Conservation (phyloP, 2,888 invertebrate genomes). For the Brachycybe producta region DNA sequence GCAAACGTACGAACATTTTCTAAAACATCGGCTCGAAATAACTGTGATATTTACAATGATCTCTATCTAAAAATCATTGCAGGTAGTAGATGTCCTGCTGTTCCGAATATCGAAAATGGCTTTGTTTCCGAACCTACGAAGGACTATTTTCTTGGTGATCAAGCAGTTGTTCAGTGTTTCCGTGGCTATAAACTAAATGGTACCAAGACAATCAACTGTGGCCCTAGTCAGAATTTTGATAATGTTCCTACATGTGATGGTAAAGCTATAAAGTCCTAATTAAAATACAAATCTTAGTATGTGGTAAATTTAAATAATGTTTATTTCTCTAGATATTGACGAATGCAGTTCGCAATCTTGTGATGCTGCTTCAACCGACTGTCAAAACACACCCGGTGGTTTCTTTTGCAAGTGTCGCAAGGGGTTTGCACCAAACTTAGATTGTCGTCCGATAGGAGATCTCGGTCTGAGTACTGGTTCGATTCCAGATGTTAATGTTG, state of each 20-base stretch:
- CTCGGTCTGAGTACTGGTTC: conserved; percentile 76
- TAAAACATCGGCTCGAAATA: not conserved
- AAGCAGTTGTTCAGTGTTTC: conserved; percentile 80
- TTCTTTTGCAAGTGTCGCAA: conserved; percentile 76
- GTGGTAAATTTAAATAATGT: not conserved
- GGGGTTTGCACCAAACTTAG: conserved; percentile 70
- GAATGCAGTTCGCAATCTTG: conserved; percentile 81
- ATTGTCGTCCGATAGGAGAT: conserved; percentile 80
- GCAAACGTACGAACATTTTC: conserved; percentile 47
- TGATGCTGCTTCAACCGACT: conserved; percentile 78
- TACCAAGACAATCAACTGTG: conserved; percentile 72
- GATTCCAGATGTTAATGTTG: conserved; percentile 77
- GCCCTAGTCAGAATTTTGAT: conserved; percentile 67
- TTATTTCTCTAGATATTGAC: conserved; percentile 54
- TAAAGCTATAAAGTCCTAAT: conserved; percentile 25
- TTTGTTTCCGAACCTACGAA: conserved; percentile 65
- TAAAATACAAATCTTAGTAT: conserved; percentile 5
- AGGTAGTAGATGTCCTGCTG: conserved; percentile 25
- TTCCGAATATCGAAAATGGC: conserved; percentile 59
- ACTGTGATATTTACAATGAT: not conserved
- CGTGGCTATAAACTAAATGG: conserved; percentile 70
- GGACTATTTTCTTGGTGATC: conserved; percentile 72
- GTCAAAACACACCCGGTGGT: conserved; percentile 67
- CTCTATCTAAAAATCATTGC: not conserved
- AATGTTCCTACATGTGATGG: conserved; percentile 73